Percentiles rank a stretch among this genome's conserved stretches.
Conservation (phyloP, 64 coral and sea anemone species). For the Montipora sp. region DNA sequence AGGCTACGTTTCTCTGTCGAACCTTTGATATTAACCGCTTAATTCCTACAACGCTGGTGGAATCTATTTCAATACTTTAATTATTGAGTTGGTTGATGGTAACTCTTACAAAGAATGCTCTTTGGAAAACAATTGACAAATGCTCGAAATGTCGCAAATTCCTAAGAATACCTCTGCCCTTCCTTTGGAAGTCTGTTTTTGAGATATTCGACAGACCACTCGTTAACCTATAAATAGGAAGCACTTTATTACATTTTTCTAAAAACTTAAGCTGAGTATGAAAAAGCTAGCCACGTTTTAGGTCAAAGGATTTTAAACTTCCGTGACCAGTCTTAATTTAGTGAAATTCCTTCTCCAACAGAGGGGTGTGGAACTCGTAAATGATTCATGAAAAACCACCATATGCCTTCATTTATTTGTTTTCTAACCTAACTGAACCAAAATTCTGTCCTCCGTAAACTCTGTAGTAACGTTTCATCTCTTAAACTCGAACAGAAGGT, state of each 20-base stretch:
- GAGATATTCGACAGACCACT: background rate
- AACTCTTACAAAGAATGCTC: background rate
- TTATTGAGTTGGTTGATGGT: background rate
- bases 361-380: background rate
- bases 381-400: background rate
- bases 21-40: background rate
- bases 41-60: background rate
- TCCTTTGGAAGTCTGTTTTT: no score
- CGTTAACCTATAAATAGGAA: background rate
- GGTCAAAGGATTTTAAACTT: constrained; percentile 17
- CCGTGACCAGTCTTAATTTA: constrained; percentile 17
- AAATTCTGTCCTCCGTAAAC: background rate
- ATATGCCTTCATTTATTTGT: background rate
- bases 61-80: background rate
- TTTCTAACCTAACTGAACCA: background rate
- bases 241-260: background rate
- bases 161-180: no score
- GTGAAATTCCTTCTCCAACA: background rate
- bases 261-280: constrained; percentile 5
- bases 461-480: background rate
- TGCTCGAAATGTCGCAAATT: no score
- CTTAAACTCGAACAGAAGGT: background rate
- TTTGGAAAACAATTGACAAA: background rate
- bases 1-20: background rate
- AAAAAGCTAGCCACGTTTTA: background rate